Evolutionary conservation across 2,888 invertebrate species (phyloP).

Genomic region (Pocota personata): DNA sequence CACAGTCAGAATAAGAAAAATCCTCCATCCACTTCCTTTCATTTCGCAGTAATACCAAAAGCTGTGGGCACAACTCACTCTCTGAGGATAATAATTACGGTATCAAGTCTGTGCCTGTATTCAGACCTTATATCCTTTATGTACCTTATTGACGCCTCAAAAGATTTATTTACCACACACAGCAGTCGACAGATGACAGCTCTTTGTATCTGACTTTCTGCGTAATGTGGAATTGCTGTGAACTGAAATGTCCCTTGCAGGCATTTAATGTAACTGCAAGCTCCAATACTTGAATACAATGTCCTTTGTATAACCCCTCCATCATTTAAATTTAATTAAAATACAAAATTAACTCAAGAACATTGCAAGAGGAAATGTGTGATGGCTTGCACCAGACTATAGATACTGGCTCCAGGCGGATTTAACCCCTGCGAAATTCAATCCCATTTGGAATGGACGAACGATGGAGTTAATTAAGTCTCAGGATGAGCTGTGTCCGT

Average conservation of each 20-base stretch:
- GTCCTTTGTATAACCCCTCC: background rate
- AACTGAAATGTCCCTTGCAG: background rate
- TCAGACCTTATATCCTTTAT: background rate
- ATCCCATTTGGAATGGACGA: background rate
- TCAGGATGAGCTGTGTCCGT: constrained; percentile 2
- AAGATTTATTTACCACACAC: background rate
- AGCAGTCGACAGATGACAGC: background rate
- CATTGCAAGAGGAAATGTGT: background rate
- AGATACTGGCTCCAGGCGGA: background rate
- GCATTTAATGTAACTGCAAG: background rate
- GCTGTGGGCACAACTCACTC: background rate
- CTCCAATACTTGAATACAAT: background rate
- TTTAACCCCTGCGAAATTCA: background rate
- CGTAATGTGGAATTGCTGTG: background rate
- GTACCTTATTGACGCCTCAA: background rate
- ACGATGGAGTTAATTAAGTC: constrained; percentile 38
- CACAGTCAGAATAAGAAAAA: too few species aligned
- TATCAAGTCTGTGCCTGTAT: background rate
- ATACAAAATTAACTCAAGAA: constrained; percentile 23
- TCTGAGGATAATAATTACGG: background rate
- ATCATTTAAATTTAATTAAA: constrained; percentile 16
- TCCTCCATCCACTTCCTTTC: background rate
- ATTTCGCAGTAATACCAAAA: background rate
- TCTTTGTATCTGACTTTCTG: background rate
- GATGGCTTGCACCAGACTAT: background rate